These are phyloP conservation scores for Nasonia oneida DNA, from an alignment of 2,888 invertebrate genomes.

Conservation along the genomic window DNA sequence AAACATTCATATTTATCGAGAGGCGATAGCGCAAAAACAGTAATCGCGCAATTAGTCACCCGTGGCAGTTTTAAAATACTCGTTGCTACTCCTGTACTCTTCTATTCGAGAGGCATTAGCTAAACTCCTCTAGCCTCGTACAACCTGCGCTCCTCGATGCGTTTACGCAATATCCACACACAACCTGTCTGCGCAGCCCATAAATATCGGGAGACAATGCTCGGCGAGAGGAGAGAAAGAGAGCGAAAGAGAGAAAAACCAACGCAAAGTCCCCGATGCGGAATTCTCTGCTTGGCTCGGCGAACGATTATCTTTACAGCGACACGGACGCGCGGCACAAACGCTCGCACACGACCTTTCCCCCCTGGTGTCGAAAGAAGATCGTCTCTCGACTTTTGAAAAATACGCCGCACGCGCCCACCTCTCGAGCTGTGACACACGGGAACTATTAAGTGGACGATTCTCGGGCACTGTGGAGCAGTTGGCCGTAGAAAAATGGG, in stretches of 20 bases:
- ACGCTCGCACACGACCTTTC: constrained; percentile 11
- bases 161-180: constrained; percentile 56
- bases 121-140: neutral
- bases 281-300: constrained; percentile 35
- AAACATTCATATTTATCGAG: constrained; percentile 2
- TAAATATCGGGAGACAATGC: constrained; percentile 59
- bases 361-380: constrained; percentile 5
- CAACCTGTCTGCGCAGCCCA: constrained; percentile 57
- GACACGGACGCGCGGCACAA: constrained; percentile 25
- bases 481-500: neutral
- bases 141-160: constrained; percentile 20
- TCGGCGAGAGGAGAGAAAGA: constrained; percentile 31
- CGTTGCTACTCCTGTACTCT: neutral
- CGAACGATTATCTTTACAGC: constrained; percentile 48
- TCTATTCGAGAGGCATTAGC: constrained; percentile 24
- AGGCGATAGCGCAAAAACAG: constrained; percentile 31
- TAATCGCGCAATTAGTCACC: constrained; percentile 46
- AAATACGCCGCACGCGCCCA: constrained; percentile 20
- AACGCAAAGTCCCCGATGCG: constrained; percentile 33
- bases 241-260: constrained; percentile 12
- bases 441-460: constrained; percentile 15
- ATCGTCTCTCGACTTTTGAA: constrained; percentile 20
- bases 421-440: neutral
- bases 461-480: neutral
- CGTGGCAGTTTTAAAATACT: constrained; percentile 33